Percentiles rank a stretch among this genome's conserved stretches.
phyloP scores from a whole-genome alignment of 2,797 vertebrate genomes.

The Trachops cirrhosus region DNA sequence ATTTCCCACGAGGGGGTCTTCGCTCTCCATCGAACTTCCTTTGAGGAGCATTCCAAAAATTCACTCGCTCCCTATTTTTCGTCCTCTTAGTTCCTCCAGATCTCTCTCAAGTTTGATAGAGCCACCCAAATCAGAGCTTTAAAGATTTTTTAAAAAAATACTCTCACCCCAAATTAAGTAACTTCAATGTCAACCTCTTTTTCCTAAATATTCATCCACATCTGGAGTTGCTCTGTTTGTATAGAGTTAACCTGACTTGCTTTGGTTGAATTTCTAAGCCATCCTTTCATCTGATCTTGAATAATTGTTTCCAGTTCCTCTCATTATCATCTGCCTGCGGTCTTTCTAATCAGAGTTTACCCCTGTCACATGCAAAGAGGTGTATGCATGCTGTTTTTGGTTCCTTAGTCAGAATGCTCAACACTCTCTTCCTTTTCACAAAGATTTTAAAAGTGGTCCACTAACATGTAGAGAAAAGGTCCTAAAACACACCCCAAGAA shows the following conservation, averaged over 20 bases:
- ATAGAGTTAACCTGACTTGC: slow-evolving; percentile 69
- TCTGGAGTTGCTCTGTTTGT: slow-evolving; percentile 51
- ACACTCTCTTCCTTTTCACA: neutral
- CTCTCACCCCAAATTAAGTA: slow-evolving; percentile 76
- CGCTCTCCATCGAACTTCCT: slow-evolving; percentile 47
- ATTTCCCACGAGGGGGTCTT: slow-evolving; percentile 77
- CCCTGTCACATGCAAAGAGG: neutral
- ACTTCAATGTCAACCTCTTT: slow-evolving; percentile 21
- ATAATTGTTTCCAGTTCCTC: slow-evolving; percentile 21
- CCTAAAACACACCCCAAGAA: neutral
- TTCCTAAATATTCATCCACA: slow-evolving; percentile 72
- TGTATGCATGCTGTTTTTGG: slow-evolving; percentile 70
- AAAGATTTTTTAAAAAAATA: slow-evolving; percentile 35
- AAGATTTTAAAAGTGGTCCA: neutral
- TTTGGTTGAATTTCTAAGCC: slow-evolving; percentile 47
- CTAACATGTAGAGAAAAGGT: slow-evolving; percentile 58
- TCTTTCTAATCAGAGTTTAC: slow-evolving; percentile 53
- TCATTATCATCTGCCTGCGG: slow-evolving; percentile 55
- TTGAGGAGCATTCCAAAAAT: slow-evolving; percentile 19
- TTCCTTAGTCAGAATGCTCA: neutral
- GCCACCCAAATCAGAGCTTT: neutral
- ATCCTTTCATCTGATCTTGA: slow-evolving; percentile 67
- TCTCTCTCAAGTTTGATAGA: neutral
- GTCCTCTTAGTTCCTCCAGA: neutral
- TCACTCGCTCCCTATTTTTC: neutral